A percentile compares a stretch with the other conserved stretches of the same genome.
phyloP scores from a whole-genome alignment of 2,888 invertebrate genomes.

The Macrophya alboannulata region DNA sequence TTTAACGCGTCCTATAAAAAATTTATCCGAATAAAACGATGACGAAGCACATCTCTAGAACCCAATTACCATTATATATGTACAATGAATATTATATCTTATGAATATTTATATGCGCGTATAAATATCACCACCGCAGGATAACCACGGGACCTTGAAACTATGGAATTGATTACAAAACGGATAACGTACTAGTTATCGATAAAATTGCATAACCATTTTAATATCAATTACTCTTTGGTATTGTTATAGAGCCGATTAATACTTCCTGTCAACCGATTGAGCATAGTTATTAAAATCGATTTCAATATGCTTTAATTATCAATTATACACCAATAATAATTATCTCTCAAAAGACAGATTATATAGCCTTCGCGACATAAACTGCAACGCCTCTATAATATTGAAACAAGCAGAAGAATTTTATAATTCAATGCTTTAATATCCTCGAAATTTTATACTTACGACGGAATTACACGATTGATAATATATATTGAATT shows the following conservation, averaged over 20 bases:
- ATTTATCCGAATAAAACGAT: no score
- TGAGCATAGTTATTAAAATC: not conserved
- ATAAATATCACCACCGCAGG: not conserved
- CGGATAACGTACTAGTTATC: not conserved
- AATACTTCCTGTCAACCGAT: not conserved
- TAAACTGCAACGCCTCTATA: not conserved
- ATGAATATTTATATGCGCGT: not conserved
- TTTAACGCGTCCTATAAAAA: not conserved
- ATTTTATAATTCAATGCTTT: not conserved
- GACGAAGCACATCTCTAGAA: no score
- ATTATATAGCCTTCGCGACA: not conserved
- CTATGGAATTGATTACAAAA: not conserved
- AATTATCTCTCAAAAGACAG: not conserved
- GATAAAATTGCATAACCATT: not conserved
- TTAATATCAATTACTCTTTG: not conserved
- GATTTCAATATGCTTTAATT: not conserved
- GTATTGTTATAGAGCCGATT: not conserved
- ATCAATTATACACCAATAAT: not conserved
- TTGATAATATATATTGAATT: not conserved
- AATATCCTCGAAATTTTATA: not conserved
- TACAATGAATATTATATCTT: not conserved
- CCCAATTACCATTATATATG: not conserved
- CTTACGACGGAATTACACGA: not conserved
- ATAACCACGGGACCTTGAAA: not conserved
- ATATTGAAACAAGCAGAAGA: not conserved